Conservation (phyloP, 2,113 vertebrate species). For the Chloebia gouldiae region DNA sequence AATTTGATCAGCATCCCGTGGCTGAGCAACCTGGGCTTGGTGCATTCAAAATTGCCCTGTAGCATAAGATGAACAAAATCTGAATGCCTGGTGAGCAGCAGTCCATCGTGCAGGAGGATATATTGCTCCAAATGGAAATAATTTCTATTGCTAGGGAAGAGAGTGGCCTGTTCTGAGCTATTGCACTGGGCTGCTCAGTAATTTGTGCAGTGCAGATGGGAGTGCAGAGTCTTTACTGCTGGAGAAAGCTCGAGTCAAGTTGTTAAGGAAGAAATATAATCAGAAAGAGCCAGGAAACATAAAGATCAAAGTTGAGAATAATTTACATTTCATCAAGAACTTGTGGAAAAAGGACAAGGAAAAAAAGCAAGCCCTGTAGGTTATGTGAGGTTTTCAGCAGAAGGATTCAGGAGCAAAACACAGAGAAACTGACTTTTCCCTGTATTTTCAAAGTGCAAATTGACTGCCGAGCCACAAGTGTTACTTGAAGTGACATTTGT, state of each 20-base stretch:
- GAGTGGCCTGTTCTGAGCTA: conserved; percentile 28
- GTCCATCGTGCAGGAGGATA: conserved; percentile 37
- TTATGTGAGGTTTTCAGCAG: not conserved
- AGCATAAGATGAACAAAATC: not conserved
- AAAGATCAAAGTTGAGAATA: conserved; percentile 42
- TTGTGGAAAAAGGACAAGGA: not conserved
- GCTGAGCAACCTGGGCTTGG: not conserved
- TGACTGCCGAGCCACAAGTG: conserved; percentile 12
- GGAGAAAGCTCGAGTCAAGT: not conserved
- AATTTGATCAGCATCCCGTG: not conserved
- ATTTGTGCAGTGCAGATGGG: not conserved
- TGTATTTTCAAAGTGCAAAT: conserved; percentile 45
- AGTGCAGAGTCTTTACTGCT: not conserved
- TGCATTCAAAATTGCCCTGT: not conserved
- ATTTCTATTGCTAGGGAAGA: conserved; percentile 50
- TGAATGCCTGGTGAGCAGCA: conserved; percentile 42
- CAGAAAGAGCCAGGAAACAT: conserved; percentile 11
- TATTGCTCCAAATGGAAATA: conserved; percentile 59
- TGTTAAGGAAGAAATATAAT: not conserved
- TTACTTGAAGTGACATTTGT: conserved; percentile 41
- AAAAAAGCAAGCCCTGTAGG: not conserved
- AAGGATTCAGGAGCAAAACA: not conserved
- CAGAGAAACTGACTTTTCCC: conserved; percentile 7
- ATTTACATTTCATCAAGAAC: conserved; percentile 48
- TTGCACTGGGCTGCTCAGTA: not conserved